Evolutionary conservation across 2,113 vertebrate genomes (phyloP), one percentile per base, ranked within the genome.

Genomic region (Onychostoma macrolepis): DNA sequence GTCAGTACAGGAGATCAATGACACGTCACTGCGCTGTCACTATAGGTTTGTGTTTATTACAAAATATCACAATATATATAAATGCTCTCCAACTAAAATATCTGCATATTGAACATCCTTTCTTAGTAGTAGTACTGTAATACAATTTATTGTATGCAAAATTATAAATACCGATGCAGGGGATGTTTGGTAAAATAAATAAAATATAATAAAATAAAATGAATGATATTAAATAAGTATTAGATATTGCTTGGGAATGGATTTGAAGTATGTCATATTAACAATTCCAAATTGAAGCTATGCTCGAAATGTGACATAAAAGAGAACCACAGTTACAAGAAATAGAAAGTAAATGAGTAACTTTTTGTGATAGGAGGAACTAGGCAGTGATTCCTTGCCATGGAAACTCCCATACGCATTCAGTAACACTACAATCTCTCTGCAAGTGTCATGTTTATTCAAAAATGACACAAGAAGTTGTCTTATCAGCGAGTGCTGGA

Each of bases 1-100:
- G 86, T 81, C 82, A 78, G 81, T 61, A 43, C 38, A 24, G 26
- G 58, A 58, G 76, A 87, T 88, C 87, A 83, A 91, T 91, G 85
- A 38, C 76, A 80, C 28, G 45, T 58, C 80, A 75, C 85, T 80
- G 48, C 80, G 26, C 79, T 79, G 84, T 86, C 67, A 79, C 36
- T 65, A 82, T 67, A 88, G 67, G 78, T 84, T 75, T 80, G 83
- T 65, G 84, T 82, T 33, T 83, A 61, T 78, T 83, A 87, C 58
- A 87, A 80, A 81, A 79, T 89, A 72, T n/a, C n/a, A n/a, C n/a
- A n/a, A n/a, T n/a, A n/a, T n/a, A n/a, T n/a, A n/a, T 28, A 50
- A 81, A 85, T 67, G 38, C 69, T 10, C 26, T 65, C 41, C 72
- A 45, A 79, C 10, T 69, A 84, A 43, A 17, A 43, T 15, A 19